Evolutionary conservation across 2,113 vertebrate species (phyloP).

Genomic region (Corythornis madagascariensis): DNA sequence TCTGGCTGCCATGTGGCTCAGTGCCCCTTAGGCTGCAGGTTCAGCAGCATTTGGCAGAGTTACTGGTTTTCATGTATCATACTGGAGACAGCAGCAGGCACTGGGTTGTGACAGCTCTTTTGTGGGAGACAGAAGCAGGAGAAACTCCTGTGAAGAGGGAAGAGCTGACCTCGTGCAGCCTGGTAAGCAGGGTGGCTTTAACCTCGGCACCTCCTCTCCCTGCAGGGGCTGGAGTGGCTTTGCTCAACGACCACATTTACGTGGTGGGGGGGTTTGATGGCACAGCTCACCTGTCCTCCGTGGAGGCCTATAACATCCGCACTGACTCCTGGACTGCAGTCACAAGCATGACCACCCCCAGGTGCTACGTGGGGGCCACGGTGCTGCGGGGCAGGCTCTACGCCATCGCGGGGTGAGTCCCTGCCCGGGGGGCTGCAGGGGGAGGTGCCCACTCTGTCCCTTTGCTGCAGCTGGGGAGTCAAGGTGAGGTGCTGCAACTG

Average conservation of each 20-base stretch:
- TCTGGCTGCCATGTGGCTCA: neutral
- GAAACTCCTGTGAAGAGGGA: neutral
- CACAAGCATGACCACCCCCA: constrained; percentile 95
- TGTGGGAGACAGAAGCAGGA: neutral
- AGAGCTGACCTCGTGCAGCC: neutral
- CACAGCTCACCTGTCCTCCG: constrained; percentile 92
- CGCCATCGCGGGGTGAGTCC: constrained; percentile 91
- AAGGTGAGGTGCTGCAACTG: neutral
- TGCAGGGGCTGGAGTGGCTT: constrained; percentile 91
- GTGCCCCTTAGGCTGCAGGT: neutral
- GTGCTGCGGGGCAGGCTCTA: constrained; percentile 94
- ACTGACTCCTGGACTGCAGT: constrained; percentile 97
- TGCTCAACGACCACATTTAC: constrained; percentile 97
- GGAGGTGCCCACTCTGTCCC: neutral
- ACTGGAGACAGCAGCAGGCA: neutral
- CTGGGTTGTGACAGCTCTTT: neutral
- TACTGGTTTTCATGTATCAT: rapidly evolving
- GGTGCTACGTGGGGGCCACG: constrained; percentile 96
- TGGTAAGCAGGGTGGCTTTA: too few species aligned
- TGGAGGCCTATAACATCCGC: constrained; percentile 96
- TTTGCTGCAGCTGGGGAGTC: rapidly evolving
- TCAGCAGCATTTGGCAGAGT: neutral
- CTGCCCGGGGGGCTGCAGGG: neutral
- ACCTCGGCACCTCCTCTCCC: neutral
- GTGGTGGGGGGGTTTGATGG: constrained; percentile 98